Percentiles rank a stretch among this genome's conserved stretches.
phyloP scores from a whole-genome alignment of 53 echinoderm and acorn worm species.

The Holothuria scabra region DNA sequence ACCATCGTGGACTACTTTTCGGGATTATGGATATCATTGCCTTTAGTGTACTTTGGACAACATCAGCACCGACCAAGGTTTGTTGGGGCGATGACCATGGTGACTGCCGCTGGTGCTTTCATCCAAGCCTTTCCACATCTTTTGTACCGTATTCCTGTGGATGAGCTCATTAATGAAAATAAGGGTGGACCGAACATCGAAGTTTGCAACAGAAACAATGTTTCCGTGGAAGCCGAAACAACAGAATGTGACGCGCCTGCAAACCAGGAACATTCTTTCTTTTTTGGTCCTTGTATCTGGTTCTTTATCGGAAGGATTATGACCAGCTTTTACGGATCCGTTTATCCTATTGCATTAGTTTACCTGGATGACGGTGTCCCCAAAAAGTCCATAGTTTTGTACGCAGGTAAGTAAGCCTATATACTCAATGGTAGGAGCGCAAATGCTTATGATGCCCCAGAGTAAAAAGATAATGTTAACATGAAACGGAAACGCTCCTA shows the following conservation, averaged over 20 bases:
- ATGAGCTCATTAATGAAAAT: not conserved
- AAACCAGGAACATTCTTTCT: not conserved
- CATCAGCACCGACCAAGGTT: conserved; percentile 5
- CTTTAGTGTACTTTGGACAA: conserved; percentile 26
- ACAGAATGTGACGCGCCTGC: not conserved
- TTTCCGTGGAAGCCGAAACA: not conserved
- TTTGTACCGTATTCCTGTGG: not conserved
- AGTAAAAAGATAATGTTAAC: no score
- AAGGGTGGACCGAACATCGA: not conserved
- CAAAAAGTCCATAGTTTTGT: conserved; percentile 14
- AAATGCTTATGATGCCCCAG: no score
- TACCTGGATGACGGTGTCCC: conserved; percentile 23
- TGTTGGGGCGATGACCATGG: not conserved
- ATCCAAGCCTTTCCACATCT: conserved; percentile 22
- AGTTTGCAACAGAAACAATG: not conserved
- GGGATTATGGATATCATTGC: conserved; percentile 2
- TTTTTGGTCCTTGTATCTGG: not conserved
- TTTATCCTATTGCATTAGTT: conserved; percentile 16
- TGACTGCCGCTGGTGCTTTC: conserved; percentile 11
- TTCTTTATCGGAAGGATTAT: not conserved
- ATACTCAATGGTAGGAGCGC: no score
- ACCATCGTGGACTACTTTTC: not conserved
- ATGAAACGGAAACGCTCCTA: no score
- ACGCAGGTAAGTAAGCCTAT: not conserved
- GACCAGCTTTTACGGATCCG: not conserved